Evolutionary conservation across 1,140 invertebrate genomes (phyloP).

Genomic region (Pseudomyrmex sp.): DNA sequence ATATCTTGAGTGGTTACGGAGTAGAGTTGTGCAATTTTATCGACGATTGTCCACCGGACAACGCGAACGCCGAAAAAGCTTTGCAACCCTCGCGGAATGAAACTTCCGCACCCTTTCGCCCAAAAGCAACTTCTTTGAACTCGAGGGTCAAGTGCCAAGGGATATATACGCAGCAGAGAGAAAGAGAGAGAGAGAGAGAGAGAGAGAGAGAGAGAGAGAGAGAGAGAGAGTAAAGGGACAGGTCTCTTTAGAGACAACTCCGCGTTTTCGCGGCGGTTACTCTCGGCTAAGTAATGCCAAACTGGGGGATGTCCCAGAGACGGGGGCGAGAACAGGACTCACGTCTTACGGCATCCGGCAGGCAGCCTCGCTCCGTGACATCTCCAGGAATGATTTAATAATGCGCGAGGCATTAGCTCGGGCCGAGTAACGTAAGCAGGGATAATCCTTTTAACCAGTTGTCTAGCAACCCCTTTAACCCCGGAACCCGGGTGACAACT

Average conservation of each 20-base stretch:
- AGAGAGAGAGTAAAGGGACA: not conserved
- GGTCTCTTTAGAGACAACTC: constrained; percentile 58
- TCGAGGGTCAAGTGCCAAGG: constrained; percentile 24
- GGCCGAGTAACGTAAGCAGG: constrained; percentile 76
- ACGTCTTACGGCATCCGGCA: constrained; percentile 59
- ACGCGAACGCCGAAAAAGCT: not conserved
- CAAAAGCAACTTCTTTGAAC: constrained; percentile 50
- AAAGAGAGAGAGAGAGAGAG: too few relatives aligned
- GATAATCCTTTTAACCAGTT: constrained; percentile 83
- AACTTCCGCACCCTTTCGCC: constrained; percentile 28
- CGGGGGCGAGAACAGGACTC: constrained; percentile 22
- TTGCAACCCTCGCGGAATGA: not conserved
- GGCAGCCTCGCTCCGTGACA: constrained; percentile 51
- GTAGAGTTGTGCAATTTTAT: not conserved
- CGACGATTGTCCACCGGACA: not conserved
- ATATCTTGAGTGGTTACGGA: too few relatives aligned
- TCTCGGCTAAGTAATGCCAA: constrained; percentile 28
- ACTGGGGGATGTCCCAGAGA: constrained; percentile 32
- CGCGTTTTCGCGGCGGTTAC: constrained; percentile 53
- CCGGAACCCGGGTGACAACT: constrained; percentile 78
- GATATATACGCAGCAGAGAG: constrained; percentile 1
- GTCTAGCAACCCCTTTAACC: constrained; percentile 82
- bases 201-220: not conserved
- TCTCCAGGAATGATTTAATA: constrained; percentile 81
- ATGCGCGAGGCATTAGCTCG: constrained; percentile 79